Conservation (phyloP, 2,797 vertebrate species). For the Pseudotriccus pelzelni region DNA sequence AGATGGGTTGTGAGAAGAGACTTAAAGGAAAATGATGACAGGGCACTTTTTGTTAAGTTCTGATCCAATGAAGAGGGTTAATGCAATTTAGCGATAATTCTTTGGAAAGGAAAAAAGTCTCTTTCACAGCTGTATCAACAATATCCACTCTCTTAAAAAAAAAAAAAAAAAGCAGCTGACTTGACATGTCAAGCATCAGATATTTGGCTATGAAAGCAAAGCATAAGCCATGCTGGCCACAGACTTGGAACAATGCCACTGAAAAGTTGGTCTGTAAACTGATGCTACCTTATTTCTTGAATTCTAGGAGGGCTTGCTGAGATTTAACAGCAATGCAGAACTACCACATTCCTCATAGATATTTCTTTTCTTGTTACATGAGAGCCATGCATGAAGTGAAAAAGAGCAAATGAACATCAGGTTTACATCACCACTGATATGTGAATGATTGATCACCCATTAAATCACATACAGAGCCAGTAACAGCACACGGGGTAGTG, state of each 20-base stretch:
- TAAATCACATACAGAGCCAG: slow-evolving; percentile 59
- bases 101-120: slow-evolving; percentile 42
- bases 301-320: slow-evolving; percentile 49
- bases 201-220: slow-evolving; percentile 65
- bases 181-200: slow-evolving; percentile 72
- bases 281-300: slow-evolving; percentile 56
- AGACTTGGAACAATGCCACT: slow-evolving; percentile 42
- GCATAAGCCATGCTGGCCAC: slow-evolving; percentile 41
- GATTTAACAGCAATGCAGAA: slow-evolving; percentile 48
- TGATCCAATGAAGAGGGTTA: slow-evolving; percentile 7
- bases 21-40: background rate
- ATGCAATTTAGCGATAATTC: slow-evolving; percentile 53
- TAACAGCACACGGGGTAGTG: slow-evolving; percentile 56
- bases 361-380: slow-evolving; percentile 56
- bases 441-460: slow-evolving; percentile 69
- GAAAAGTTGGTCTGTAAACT: slow-evolving; percentile 53
- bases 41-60: background rate
- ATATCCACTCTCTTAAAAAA: slow-evolving; percentile 24
- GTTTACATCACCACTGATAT: slow-evolving; percentile 65
- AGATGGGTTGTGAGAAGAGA: background rate
- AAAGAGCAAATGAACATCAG: slow-evolving; percentile 64
- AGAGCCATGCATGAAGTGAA: slow-evolving; percentile 48
- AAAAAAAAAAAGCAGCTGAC: slow-evolving; percentile 69
- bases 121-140: slow-evolving; percentile 79
- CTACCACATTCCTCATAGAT: slow-evolving; percentile 40